These are phyloP conservation scores for Zosterops lateralis DNA, from an alignment of 2,113 vertebrate genomes.

Conservation along the genomic window DNA sequence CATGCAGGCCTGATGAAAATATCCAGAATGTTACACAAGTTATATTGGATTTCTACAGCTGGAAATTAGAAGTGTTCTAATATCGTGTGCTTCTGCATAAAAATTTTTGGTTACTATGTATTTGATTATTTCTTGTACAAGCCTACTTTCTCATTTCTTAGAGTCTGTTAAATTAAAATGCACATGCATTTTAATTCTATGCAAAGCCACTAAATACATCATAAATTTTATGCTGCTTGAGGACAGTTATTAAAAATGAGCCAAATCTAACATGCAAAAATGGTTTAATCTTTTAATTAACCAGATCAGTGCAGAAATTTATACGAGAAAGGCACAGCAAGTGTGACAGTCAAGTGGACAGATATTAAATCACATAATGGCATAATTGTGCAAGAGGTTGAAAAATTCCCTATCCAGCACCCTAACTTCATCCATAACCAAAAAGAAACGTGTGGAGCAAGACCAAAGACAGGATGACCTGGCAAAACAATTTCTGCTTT, in stretches of 20 bases:
- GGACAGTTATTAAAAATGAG: not conserved
- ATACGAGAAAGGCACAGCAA: not conserved
- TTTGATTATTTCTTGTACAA: not conserved
- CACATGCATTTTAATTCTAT: not conserved
- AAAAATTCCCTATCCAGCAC: not conserved
- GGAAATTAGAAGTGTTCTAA: not conserved
- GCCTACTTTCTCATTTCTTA: not conserved
- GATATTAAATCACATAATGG: not conserved
- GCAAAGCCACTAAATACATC: not conserved
- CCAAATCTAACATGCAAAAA: not conserved
- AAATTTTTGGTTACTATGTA: not conserved
- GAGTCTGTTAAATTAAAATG: not conserved
- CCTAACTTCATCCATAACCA: not conserved
- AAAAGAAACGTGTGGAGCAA: not conserved
- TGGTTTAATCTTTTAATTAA: not conserved
- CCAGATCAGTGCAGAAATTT: not conserved
- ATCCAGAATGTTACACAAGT: not conserved
- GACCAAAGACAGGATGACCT: not conserved
- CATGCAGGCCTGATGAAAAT: not conserved
- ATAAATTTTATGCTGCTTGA: not conserved
- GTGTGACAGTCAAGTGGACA: not conserved
- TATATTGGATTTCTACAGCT: not conserved
- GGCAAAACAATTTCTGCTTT: not conserved
- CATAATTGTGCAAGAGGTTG: not conserved
- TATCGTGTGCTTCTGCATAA: not conserved